Percentiles rank a stretch among this genome's conserved stretches.
Conservation (phyloP, 2,113 vertebrate species). For the Sinocyclocheilus maitianheensis region DNA sequence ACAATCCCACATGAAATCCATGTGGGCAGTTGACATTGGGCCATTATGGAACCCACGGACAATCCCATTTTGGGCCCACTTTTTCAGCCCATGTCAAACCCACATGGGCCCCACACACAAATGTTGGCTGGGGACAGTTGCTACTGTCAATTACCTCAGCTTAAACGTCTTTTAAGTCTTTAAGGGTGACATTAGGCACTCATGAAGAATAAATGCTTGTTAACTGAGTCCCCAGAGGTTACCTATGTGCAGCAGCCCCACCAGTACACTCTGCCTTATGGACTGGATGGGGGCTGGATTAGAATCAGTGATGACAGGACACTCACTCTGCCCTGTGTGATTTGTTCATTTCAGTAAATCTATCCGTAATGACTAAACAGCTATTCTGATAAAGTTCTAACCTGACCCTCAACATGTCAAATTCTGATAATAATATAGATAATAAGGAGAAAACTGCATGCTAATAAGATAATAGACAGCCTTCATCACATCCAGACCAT, state of each 20-base stretch:
- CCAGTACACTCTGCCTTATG: background rate
- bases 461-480: background rate
- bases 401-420: too few relatives aligned
- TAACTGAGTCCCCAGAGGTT: conserved; percentile 26
- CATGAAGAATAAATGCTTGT: conserved; percentile 20
- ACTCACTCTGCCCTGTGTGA: conserved; percentile 2
- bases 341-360: background rate
- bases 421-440: background rate
- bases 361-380: background rate
- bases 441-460: background rate
- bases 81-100: too few relatives aligned
- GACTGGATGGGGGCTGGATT: background rate
- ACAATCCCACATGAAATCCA: too few relatives aligned
- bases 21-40: too few relatives aligned
- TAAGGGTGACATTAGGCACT: conserved; percentile 50
- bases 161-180: conserved; percentile 21
- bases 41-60: too few relatives aligned
- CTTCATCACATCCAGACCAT: background rate
- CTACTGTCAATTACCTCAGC: conserved; percentile 64
- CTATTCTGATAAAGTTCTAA: background rate
- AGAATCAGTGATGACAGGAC: conserved; percentile 9
- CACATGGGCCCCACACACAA: too few relatives aligned
- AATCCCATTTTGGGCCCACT: too few relatives aligned
- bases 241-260: background rate
- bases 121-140: conserved; percentile 60